phyloP scores from a whole-genome alignment of 2,113 vertebrate genomes.

The Nymphicus hollandicus region DNA sequence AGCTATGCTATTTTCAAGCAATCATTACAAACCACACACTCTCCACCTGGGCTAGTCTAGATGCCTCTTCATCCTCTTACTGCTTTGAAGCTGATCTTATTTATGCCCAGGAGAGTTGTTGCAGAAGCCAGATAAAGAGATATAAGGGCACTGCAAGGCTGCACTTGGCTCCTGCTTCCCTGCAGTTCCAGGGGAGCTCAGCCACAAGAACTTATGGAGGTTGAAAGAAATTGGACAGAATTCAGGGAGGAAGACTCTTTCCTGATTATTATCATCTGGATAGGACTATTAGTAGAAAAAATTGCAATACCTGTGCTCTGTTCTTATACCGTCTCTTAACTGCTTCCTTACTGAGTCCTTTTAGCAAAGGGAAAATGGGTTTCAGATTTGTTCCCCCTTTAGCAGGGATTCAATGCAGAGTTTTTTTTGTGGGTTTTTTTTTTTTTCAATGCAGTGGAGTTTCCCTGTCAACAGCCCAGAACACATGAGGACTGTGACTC shows the following conservation, averaged over 20 bases:
- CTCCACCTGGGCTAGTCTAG: neutral
- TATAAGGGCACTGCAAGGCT: neutral
- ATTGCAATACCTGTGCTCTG: rapidly evolving
- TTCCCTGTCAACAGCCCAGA: neutral
- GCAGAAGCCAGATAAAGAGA: neutral
- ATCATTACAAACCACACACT: neutral
- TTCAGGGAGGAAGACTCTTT: neutral
- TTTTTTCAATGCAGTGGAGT: too few species aligned
- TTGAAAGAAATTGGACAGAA: neutral
- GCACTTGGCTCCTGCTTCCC: neutral
- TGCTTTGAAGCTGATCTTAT: neutral
- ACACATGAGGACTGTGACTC: neutral
- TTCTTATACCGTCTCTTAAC: neutral
- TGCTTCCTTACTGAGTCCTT: neutral
- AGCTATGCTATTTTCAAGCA: neutral
- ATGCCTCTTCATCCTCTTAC: neutral
- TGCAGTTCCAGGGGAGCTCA: neutral
- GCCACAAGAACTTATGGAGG: rapidly evolving
- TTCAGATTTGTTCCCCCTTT: neutral
- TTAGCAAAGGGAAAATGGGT: neutral
- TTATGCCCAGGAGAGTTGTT: neutral
- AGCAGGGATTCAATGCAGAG: neutral
- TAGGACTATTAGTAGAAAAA: neutral
- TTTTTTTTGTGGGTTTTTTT: too few species aligned
- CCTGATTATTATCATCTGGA: neutral